A percentile compares a stretch with the other conserved stretches of the same genome.
Evolutionary conservation across 2,888 invertebrate genomes (phyloP).

Genomic region (Odontomyia ornata): DNA sequence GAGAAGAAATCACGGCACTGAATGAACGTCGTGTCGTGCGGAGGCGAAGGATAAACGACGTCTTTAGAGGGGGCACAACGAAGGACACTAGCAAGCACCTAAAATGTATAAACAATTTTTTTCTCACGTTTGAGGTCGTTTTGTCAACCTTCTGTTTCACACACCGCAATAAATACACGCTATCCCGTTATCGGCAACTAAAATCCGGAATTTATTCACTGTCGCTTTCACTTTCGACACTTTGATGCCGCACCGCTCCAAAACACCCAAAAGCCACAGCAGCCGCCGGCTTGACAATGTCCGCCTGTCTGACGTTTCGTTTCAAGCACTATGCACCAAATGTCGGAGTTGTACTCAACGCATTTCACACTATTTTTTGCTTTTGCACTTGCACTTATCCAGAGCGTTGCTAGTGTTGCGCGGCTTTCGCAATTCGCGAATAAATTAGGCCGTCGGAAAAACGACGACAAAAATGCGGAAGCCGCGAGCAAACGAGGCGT

Average conservation of each 20-base stretch:
- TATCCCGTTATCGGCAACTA: constrained; percentile 12
- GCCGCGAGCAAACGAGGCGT: constrained; percentile 14
- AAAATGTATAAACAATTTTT: constrained; percentile 22
- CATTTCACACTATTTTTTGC: not conserved
- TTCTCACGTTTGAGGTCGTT: constrained; percentile 19
- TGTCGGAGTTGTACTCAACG: not conserved
- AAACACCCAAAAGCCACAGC: not conserved
- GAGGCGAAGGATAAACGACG: not conserved
- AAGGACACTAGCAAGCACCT: not conserved
- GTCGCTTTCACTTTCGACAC: constrained; percentile 18
- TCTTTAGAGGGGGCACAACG: not conserved
- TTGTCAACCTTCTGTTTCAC: constrained; percentile 4
- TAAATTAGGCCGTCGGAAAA: not conserved
- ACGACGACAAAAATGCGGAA: not conserved
- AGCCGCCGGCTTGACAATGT: constrained; percentile 22
- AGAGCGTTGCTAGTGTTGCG: not conserved
- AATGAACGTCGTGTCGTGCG: not conserved
- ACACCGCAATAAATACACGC: not conserved
- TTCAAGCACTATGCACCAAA: not conserved
- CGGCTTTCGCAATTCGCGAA: not conserved
- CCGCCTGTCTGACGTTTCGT: not conserved
- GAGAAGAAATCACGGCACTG: constrained; percentile 14
- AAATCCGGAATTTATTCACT: not conserved
- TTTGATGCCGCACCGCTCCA: constrained; percentile 12
- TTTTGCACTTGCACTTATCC: not conserved